Base-by-base conservation (phyloP, 1,140 invertebrate species). In the Arion vulgaris region DNA sequence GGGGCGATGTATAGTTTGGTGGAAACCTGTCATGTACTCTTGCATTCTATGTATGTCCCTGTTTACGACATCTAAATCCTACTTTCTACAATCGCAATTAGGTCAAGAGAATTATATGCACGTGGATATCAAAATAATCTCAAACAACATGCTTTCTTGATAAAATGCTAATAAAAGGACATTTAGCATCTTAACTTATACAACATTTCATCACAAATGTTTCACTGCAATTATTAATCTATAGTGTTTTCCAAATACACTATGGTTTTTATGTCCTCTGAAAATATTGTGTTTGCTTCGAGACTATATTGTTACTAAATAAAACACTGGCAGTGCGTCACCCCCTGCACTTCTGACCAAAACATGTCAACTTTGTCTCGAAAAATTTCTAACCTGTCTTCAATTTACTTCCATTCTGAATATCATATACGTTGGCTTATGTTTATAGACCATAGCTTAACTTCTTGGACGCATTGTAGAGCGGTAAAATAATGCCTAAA, bases 361-460 rank as follows among this genome's bases (percentile, higher is more conserved):
- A 80, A 80, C 78, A 80, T 80, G 78, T 71, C 78, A 80, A 49
- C 41, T 51, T 71, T 39, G 51, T 71, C 78, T 80, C 39, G n/a
- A 38, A 23, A 36, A 80, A 41, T 71, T 80, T 80, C 78, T 32
- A 38, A 45, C 45, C 39, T 71, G 71, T 62, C 66, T 34, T 71
- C 78, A 32, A 19, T 62, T 71, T 71, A 62, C 51, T 81, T 81
- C 71, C 80, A 73, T 62, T 53, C 19, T 38, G 80, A 81, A 39
- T 81, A 28, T 39, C 80, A 81, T 81, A 81, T 81, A 81, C 80
- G 71, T 74, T 41, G 80, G 80, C 45, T 81, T 72, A 81, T 81
- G 71, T 73, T 74, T 57, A 81, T 72, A 81, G 71, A 72, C 49
- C 45, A 39, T 73, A 72, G 41, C 45, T 53, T 53, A 53, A 39